phyloP scores from a whole-genome alignment of 1,140 invertebrate species.

The Mizuhopecten yessoensis region DNA sequence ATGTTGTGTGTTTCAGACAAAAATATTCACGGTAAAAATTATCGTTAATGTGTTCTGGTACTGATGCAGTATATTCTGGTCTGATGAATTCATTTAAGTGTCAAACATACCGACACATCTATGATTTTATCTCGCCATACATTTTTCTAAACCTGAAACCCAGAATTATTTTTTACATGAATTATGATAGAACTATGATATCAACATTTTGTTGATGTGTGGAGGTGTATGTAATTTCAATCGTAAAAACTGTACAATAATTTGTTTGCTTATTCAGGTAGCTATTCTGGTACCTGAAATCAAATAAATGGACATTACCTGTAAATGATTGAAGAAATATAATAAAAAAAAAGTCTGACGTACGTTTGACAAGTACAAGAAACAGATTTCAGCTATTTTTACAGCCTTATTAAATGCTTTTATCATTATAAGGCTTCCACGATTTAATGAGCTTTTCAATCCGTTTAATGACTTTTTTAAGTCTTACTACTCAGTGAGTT shows the following conservation, averaged over 20 bases:
- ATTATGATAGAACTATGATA: no score
- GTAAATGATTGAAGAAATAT: constrained; percentile 11
- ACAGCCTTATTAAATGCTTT: background rate
- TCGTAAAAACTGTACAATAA: no score
- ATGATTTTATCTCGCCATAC: no score
- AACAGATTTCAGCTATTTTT: background rate
- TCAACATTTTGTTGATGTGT: no score
- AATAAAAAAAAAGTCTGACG: background rate
- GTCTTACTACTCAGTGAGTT: background rate
- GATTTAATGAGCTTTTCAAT: background rate
- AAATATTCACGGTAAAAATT: background rate
- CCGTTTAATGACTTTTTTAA: constrained; percentile 2
- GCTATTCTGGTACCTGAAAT: background rate
- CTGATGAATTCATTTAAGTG: background rate
- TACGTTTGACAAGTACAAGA: background rate
- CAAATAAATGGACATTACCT: background rate
- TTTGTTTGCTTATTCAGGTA: no score
- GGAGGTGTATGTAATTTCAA: no score
- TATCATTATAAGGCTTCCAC: background rate
- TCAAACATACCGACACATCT: background rate
- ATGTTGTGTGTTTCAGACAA: background rate
- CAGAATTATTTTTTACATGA: no score
- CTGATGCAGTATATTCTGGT: background rate
- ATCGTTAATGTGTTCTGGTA: background rate
- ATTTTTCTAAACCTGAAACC: no score